phyloP scores from a whole-genome alignment of 2,113 vertebrate species.

The Ceyx margarethae region DNA sequence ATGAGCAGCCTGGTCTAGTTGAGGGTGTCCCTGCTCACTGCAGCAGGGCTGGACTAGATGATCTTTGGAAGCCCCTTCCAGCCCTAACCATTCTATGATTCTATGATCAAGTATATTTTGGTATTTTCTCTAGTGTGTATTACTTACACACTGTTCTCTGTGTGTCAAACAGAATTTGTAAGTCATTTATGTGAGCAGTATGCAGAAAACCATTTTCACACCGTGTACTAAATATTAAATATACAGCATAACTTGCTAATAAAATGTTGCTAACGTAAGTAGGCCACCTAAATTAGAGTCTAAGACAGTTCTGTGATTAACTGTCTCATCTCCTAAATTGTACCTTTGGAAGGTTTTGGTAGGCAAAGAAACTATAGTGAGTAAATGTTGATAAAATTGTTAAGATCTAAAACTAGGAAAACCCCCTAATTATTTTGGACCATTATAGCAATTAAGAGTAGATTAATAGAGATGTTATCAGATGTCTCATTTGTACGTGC shows the following conservation, averaged over 20 bases:
- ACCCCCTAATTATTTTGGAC: neutral
- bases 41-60: too few relatives aligned
- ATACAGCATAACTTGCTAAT: slow-evolving; percentile 53
- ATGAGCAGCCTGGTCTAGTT: too few relatives aligned
- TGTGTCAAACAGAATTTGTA: slow-evolving; percentile 50
- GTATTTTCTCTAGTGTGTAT: neutral
- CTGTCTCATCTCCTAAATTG: slow-evolving; percentile 40
- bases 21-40: too few relatives aligned
- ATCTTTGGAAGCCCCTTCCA: too few relatives aligned
- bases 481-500: accelerated
- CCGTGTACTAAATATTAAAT: slow-evolving; percentile 59
- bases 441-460: neutral
- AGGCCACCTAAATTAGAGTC: slow-evolving; percentile 58
- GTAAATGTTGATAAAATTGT: neutral
- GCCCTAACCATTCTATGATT: too few relatives aligned
- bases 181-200: slow-evolving; percentile 43
- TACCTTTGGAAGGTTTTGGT: neutral
- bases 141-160: neutral
- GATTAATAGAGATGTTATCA: neutral
- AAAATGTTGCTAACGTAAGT: slow-evolving; percentile 58
- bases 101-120: too few relatives aligned
- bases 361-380: neutral
- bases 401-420: neutral
- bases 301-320: slow-evolving; percentile 41
- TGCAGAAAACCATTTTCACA: slow-evolving; percentile 46